These are phyloP conservation scores for Pseudococcus viburni DNA, from an alignment of 2,888 invertebrate genomes.

Conservation along the genomic window DNA sequence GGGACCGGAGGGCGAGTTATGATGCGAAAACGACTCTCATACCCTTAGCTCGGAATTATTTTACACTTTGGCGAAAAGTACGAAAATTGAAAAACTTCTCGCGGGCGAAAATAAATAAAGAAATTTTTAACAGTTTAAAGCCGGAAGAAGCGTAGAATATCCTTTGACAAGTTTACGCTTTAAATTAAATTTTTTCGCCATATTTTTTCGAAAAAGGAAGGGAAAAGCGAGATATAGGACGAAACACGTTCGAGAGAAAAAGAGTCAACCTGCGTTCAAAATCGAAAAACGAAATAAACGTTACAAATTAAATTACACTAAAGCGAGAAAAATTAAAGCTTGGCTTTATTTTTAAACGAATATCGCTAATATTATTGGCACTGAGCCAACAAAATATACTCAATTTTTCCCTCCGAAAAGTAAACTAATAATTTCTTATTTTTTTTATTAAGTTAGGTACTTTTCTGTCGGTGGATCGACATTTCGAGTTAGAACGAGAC, in stretches of 20 bases:
- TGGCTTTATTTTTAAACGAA: neutral
- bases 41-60: neutral
- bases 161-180: slow-evolving; percentile 24
- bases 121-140: slow-evolving; percentile 30
- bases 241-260: too few relatives aligned
- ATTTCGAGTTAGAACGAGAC: neutral
- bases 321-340: slow-evolving; percentile 30
- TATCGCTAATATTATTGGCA: slow-evolving; percentile 29
- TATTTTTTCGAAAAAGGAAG: neutral
- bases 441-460: neutral
- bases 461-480: neutral
- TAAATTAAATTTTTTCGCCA: slow-evolving; percentile 38
- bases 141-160: slow-evolving; percentile 41
- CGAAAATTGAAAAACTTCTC: slow-evolving; percentile 44
- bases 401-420: neutral
- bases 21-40: neutral
- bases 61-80: slow-evolving; percentile 12
- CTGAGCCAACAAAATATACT: neutral
- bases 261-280: neutral
- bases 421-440: neutral
- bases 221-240: neutral
- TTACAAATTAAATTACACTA: slow-evolving; percentile 20
- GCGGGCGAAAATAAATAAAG: slow-evolving; percentile 33
- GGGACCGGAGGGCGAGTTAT: neutral
- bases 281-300: slow-evolving; percentile 30